Percentiles rank a stretch among this genome's conserved stretches.
These are phyloP conservation scores for Argentina silus DNA, from an alignment of 2,797 vertebrate species.

Conservation along the genomic window DNA sequence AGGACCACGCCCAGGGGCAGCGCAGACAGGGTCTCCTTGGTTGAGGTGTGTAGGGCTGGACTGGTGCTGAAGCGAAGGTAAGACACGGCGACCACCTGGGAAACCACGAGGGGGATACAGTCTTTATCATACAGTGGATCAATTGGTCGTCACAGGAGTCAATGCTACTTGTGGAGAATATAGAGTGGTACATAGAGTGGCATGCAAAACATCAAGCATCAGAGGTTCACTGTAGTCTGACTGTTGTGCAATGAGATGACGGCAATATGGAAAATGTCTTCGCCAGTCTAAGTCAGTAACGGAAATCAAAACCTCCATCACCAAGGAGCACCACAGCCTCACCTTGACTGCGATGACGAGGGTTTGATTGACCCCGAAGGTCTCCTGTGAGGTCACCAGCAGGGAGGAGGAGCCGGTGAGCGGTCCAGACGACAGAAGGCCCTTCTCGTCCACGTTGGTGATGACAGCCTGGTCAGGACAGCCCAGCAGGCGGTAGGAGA, in stretches of 20 bases:
- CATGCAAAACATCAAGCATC: no score
- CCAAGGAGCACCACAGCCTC: slow-evolving; percentile 25
- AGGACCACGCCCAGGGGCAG: slow-evolving; percentile 88
- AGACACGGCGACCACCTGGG: slow-evolving; percentile 90
- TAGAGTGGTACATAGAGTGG: no score
- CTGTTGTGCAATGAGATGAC: not conserved
- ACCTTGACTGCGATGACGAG: slow-evolving; percentile 89
- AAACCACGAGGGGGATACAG: not conserved
- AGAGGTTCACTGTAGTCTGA: not conserved
- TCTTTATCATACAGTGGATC: not conserved
- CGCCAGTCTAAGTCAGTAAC: not conserved
- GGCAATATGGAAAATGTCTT: not conserved
- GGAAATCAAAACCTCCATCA: not conserved
- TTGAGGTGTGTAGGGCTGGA: slow-evolving; percentile 76
- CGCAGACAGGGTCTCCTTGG: slow-evolving; percentile 74
- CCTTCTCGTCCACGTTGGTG: slow-evolving; percentile 85
- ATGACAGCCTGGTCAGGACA: slow-evolving; percentile 79
- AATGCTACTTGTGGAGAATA: no score
- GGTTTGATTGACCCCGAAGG: slow-evolving; percentile 93
- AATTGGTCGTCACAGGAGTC: no score
- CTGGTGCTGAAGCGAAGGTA: slow-evolving; percentile 88
- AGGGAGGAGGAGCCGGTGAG: slow-evolving; percentile 83
- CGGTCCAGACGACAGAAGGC: slow-evolving; percentile 84
- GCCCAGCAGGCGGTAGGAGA: slow-evolving; percentile 86
- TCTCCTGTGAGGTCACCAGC: slow-evolving; percentile 87